A percentile compares a stretch with the other conserved stretches of the same genome.
Evolutionary conservation across 2,797 vertebrate genomes (phyloP).

Genomic region (Macropodus opercularis): DNA sequence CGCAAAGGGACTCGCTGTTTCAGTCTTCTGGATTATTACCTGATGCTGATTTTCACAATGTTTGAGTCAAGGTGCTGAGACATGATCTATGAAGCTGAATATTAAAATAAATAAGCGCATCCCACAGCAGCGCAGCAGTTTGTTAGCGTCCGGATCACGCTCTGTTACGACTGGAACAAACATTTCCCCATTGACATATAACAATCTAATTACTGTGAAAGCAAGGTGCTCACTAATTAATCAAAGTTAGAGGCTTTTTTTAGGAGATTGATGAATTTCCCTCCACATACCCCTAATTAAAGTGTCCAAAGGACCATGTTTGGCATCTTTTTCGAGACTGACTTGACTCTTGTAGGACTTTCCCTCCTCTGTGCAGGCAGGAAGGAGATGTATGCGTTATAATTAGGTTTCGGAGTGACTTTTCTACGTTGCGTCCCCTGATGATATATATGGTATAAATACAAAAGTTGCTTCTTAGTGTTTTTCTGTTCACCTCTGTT

Average conservation of each 20-base stretch:
- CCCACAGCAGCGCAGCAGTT: constrained; percentile 28
- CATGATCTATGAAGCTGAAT: constrained; percentile 29
- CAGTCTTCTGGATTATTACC: neutral
- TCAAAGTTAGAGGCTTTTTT: constrained; percentile 57
- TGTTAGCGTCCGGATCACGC: constrained; percentile 14
- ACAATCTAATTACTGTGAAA: constrained; percentile 67
- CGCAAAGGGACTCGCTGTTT: constrained; percentile 12
- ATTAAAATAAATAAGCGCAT: neutral
- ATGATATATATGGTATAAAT: too few relatives aligned
- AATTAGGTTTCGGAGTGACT: constrained; percentile 52
- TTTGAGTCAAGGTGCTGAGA: constrained; percentile 15
- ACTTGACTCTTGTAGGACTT: constrained; percentile 28
- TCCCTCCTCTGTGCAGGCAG: neutral
- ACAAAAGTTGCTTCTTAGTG: neutral
- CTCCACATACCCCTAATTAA: constrained; percentile 62
- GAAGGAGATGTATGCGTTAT: constrained; percentile 34
- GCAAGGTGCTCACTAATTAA: constrained; percentile 58
- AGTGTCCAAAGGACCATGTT: constrained; percentile 40
- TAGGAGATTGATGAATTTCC: constrained; percentile 62
- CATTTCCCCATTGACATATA: constrained; percentile 54
- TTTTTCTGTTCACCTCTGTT: neutral
- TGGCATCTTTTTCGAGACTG: constrained; percentile 33
- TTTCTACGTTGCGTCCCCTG: constrained; percentile 32
- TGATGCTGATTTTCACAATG: neutral
- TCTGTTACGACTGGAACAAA: constrained; percentile 21